Conservation (phyloP, 2,113 vertebrate genomes). For the Pipa parva region DNA sequence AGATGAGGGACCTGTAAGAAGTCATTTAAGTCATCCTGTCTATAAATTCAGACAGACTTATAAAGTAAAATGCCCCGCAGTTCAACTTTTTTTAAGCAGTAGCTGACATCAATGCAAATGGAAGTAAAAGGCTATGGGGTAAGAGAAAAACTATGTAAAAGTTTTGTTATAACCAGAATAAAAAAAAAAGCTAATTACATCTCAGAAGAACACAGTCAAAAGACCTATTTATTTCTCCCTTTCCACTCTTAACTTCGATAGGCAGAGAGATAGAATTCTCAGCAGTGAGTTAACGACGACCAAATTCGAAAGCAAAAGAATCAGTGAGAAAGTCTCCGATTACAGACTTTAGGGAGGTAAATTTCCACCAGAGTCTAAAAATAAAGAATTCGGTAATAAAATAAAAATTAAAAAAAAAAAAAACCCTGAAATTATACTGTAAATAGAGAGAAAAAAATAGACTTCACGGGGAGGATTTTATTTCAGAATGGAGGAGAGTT, state of each 20-base stretch:
- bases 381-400: background rate
- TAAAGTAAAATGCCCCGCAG: constrained; percentile 4
- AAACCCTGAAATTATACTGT: background rate
- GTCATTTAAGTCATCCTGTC: constrained; percentile 3
- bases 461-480: background rate
- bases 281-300: constrained; percentile 24
- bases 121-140: too few relatives aligned
- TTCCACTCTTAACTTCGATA: constrained; percentile 23
- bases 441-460: background rate
- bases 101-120: background rate
- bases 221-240: constrained; percentile 19
- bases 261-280: constrained; percentile 28
- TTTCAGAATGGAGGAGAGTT: background rate
- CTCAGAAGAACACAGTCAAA: constrained; percentile 1
- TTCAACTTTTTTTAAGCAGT: constrained; percentile 13
- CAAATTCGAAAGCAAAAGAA: constrained; percentile 2
- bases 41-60: background rate
- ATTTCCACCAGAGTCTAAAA: background rate
- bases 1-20: background rate
- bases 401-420: background rate
- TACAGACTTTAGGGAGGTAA: constrained; percentile 22
- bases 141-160: constrained; percentile 33
- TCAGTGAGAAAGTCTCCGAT: constrained; percentile 22
- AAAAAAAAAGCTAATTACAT: constrained; percentile 27
- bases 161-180: constrained; percentile 14